Base-by-base conservation (phyloP, 2,888 invertebrate species). In the Drosophila cracens region DNA sequence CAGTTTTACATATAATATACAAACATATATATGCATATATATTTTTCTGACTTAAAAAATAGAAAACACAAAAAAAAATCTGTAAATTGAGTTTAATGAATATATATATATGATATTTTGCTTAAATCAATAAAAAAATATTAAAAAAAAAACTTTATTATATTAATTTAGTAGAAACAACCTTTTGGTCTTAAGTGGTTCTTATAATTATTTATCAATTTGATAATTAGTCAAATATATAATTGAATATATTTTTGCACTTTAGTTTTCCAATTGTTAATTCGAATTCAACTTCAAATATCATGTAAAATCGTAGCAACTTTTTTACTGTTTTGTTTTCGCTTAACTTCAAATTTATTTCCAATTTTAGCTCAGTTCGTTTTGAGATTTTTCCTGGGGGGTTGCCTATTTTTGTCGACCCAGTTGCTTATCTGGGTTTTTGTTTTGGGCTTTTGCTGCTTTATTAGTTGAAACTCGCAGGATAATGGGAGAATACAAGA, bases 31-130 rank as follows among this genome's bases (percentile, higher is more conserved):
- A 73, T 69, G 63, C 34, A 75, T 64, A 73, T 67, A 81, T 70
- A 69, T 74, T 88, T 88, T 84, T 84, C 89, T 75, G 86, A 84
- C 74, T 83, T 81, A 56, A 88, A 74, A 61, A 57, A 74, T 70
- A 62, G 66, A 74, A 85, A 73, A 64, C 71, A 87, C 74, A 72
- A 70, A 71, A 68, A 27, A 53, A 36, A 31, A 69, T 46, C 38
- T 68, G 59, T 81, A 62, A 68, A 69, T 67, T 79, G 58, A 58
- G 65, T 82, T 82, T 54, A 82, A 75, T 54, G 68, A 74, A 82
- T 63, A 48, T 25, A 76, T 77, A 79, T 67, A 75, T 46, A 46
- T 68, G 62, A 82, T 75, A 82, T 78, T 80, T 83, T 81, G 75
- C 85, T 79, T 84, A 81, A 81, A 79, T 78, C 54, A 73, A 73